These are phyloP conservation scores for Pyralis farinalis DNA, from an alignment of 2,888 invertebrate species.

Conservation along the genomic window DNA sequence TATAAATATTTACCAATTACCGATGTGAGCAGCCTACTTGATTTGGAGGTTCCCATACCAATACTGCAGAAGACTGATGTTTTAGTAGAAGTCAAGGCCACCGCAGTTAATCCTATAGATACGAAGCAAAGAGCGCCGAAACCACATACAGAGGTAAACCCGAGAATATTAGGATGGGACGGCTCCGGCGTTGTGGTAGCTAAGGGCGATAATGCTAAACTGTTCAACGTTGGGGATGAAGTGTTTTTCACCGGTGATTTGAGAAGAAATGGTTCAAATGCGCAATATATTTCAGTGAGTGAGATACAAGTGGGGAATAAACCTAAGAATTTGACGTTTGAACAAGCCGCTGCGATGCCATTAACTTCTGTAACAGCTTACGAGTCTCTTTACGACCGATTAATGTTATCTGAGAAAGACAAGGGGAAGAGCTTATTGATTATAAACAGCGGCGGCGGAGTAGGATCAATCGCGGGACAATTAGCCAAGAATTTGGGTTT, in stretches of 20 bases:
- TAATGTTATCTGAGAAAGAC: conserved; percentile 56
- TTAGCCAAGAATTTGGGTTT: conserved; percentile 55
- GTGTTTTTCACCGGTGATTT: conserved; percentile 62
- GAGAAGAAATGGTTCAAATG: conserved; percentile 56
- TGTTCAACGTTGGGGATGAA: conserved; percentile 57
- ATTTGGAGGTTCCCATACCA: conserved; percentile 56
- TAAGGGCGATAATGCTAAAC: conserved; percentile 43
- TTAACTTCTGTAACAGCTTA: conserved; percentile 57
- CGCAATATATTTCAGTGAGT: conserved; percentile 57
- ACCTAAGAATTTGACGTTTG: conserved; percentile 57
- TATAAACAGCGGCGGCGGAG: conserved; percentile 68
- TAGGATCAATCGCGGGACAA: conserved; percentile 64
- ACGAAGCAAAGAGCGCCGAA: conserved; percentile 61
- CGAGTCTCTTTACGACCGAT: conserved; percentile 55
- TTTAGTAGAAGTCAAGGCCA: conserved; percentile 63
- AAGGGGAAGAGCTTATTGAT: conserved; percentile 56
- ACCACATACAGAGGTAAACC: conserved; percentile 40
- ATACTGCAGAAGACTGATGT: conserved; percentile 44
- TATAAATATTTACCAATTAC: conserved; percentile 65
- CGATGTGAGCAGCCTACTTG: conserved; percentile 53
- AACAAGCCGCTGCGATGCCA: conserved; percentile 69
- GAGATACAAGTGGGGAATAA: conserved; percentile 53
- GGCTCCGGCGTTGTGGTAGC: conserved; percentile 59
- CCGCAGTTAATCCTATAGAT: conserved; percentile 63
- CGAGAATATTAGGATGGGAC: conserved; percentile 64